Evolutionary conservation across 1,140 invertebrate species (phyloP).

Genomic region (Helicoverpa zea): DNA sequence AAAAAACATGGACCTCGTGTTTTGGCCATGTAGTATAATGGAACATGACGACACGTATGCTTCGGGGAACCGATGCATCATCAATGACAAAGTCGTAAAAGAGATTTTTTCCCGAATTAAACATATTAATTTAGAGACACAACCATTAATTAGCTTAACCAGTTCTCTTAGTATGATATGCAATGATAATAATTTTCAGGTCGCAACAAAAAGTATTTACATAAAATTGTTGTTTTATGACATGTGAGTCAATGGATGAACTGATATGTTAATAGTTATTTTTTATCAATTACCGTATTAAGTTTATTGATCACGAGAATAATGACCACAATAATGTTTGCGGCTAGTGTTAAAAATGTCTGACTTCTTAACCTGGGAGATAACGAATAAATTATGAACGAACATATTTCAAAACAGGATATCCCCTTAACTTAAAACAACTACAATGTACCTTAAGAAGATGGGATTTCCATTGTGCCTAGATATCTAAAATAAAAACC

Average conservation of each 20-base stretch:
- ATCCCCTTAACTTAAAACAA: neutral
- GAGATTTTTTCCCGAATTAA: conserved; percentile 8
- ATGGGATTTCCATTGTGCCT: too few relatives aligned
- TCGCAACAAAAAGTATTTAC: conserved; percentile 13
- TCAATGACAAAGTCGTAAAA: conserved; percentile 46
- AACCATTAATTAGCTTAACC: conserved; percentile 27
- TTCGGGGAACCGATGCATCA: conserved; percentile 47
- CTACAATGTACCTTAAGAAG: neutral
- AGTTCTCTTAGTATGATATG: conserved; percentile 5
- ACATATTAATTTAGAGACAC: conserved; percentile 25
- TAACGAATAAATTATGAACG: neutral
- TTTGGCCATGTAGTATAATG: conserved; percentile 49
- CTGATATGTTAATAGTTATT: conserved; percentile 26
- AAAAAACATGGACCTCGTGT: conserved; percentile 39
- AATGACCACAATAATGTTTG: conserved; percentile 30
- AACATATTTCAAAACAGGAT: conserved; percentile 4
- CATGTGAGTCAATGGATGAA: conserved; percentile 28
- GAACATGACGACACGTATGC: conserved; percentile 35
- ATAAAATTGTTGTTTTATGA: conserved; percentile 31
- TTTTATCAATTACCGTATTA: conserved; percentile 33
- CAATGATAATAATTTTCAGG: conserved; percentile 26
- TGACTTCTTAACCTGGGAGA: conserved; percentile 4
- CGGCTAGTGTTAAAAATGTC: conserved; percentile 1
- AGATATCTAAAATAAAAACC: too few relatives aligned
- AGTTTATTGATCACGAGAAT: conserved; percentile 34